Evolutionary conservation across 2,113 vertebrate genomes (phyloP).

Genomic region (Strigops habroptila): DNA sequence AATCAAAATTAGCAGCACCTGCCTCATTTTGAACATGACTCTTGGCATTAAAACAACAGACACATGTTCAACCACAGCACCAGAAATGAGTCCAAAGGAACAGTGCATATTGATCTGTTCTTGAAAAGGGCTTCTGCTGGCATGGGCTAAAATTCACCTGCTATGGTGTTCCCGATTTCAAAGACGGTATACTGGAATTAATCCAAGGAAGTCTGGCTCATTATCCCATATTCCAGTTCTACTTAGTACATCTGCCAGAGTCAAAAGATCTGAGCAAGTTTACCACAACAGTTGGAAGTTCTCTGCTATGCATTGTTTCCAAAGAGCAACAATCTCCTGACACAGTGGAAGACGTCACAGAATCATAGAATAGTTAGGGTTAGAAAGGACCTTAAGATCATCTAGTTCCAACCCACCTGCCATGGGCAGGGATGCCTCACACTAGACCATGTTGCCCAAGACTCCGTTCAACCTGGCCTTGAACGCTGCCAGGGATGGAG

Average conservation of each 20-base stretch:
- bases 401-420: no score
- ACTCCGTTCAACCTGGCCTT: no score
- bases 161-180: background rate
- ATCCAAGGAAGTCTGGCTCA: background rate
- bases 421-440: no score
- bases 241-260: background rate
- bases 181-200: background rate
- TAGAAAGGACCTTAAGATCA: no score
- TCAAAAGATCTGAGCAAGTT: background rate
- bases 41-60: background rate
- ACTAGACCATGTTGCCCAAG: no score
- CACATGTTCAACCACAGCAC: fast-evolving
- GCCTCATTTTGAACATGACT: background rate
- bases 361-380: no score
- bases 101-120: background rate
- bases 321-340: background rate
- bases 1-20: background rate
- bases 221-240: background rate
- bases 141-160: background rate
- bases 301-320: background rate
- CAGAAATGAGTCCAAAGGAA: background rate
- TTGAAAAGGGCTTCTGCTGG: background rate
- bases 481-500: no score
- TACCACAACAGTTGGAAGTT: background rate
- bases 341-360: background rate